These are phyloP conservation scores for Eristalinus aeneus DNA, from an alignment of 2,888 invertebrate species.

Conservation along the genomic window DNA sequence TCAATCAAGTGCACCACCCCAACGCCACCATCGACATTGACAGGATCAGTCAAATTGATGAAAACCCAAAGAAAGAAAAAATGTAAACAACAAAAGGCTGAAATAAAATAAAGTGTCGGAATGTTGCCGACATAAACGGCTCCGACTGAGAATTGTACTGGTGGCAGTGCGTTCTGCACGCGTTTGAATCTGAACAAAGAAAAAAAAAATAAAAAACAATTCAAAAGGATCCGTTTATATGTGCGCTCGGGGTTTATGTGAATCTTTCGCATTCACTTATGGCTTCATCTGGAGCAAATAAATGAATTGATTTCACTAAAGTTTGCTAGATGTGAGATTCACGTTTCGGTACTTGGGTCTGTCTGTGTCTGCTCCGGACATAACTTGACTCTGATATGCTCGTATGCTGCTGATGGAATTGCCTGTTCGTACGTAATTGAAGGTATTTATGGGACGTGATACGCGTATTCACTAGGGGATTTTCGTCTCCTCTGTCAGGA, in stretches of 20 bases:
- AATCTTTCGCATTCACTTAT: constrained; percentile 70
- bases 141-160: constrained; percentile 7
- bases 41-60: constrained; percentile 29
- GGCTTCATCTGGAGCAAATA: constrained; percentile 68
- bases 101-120: constrained; percentile 66
- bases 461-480: constrained; percentile 55
- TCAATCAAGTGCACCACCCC: constrained; percentile 50
- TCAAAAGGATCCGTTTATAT: constrained; percentile 44
- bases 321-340: constrained; percentile 22
- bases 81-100: background rate
- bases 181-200: constrained; percentile 24
- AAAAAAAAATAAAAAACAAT: constrained; percentile 55
- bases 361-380: background rate
- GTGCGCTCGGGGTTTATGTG: constrained; percentile 56
- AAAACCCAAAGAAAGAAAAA: constrained; percentile 3
- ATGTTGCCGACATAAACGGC: constrained; percentile 44
- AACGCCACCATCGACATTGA: background rate
- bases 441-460: constrained; percentile 62
- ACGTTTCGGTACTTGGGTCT: background rate
- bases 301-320: constrained; percentile 69
- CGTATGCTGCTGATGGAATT: background rate
- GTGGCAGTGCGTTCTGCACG: constrained; percentile 7
- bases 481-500: constrained; percentile 9
- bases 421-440: constrained; percentile 61
- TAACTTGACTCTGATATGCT: background rate